Evolutionary conservation across 92 coral and sea anemone species (phyloP), one percentile per base, ranked within the genome.

Genomic region (Porites rus): DNA sequence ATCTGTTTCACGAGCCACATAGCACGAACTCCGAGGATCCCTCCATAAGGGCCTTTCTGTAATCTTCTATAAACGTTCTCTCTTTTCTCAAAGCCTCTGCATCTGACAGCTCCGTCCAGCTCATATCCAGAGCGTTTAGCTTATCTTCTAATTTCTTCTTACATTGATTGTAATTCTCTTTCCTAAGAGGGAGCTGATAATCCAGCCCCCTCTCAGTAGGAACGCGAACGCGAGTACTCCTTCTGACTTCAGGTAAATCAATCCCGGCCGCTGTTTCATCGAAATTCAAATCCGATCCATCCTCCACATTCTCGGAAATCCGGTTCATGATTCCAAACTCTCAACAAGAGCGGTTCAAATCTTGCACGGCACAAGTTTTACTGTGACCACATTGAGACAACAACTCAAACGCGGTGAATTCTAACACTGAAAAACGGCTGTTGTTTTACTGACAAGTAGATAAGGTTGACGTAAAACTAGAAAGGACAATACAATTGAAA

Each of bases 71-170:
- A 24, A 61, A 50, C 50, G 71, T 58, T 68, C 89, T 64, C 64
- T 89, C 86, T 61, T 72, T 50, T 74, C 89, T 62, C 60, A 89
- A 76, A 78, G 62, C 71, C 16, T 78, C 58, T 8, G 80, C 20
- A 17, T 84, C 82, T 59, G 76, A 84, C 6, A 74, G 81, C 59
- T 89, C 86, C 21, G 85, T 74, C 92, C 89, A 89, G 56, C 18
- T 18, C 86, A n/a, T 89, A 77, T 76, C 82, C 3, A 89, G 75
- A 12, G 62, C 16, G 65, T 80, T 86, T 31, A 89, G 25, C 56
- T 67, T 78, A 16, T 77, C 73, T 67, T 77, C 78, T 24, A 83
- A 19, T 63, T 88, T 82, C 56, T 72, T 82, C 63, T 31, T 50
- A 67, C 54, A 51, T 78, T 75, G 69, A 24, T 75, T 62, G 68